A percentile compares a stretch with the other conserved stretches of the same genome.
Evolutionary conservation across 2,113 vertebrate genomes (phyloP).

Genomic region (Cyprinodon tularosa): DNA sequence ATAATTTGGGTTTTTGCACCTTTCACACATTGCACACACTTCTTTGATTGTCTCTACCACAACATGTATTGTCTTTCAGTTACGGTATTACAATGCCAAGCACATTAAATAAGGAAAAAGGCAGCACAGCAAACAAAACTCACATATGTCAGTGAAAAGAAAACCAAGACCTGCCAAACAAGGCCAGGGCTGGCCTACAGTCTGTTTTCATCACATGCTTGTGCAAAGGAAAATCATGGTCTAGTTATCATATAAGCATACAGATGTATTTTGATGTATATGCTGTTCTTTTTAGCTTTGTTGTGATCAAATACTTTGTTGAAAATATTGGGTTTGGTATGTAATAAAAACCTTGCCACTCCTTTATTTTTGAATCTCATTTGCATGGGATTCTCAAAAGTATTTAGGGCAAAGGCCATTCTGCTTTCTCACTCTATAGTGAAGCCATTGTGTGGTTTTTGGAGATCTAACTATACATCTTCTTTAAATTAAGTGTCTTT

Average conservation of each 20-base stretch:
- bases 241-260: neutral
- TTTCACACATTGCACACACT: neutral
- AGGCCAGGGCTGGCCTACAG: neutral
- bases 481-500: too few relatives aligned
- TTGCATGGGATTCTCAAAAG: neutral
- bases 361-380: too few relatives aligned
- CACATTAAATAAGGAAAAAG: neutral
- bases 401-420: neutral
- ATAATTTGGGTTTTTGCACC: neutral
- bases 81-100: neutral
- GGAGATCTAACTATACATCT: neutral
- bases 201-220: too few relatives aligned
- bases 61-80: neutral
- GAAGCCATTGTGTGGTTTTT: neutral
- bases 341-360: neutral
- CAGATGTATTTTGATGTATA: too few relatives aligned
- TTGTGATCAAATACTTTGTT: neutral
- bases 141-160: neutral
- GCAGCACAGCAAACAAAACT: neutral
- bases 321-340: neutral
- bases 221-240: neutral
- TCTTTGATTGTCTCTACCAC: neutral
- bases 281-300: neutral
- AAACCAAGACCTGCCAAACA: neutral
- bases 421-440: neutral